A percentile compares a stretch with the other conserved stretches of the same genome.
Evolutionary conservation across 2,113 vertebrate species (phyloP).

Genomic region (Rallus limicola): DNA sequence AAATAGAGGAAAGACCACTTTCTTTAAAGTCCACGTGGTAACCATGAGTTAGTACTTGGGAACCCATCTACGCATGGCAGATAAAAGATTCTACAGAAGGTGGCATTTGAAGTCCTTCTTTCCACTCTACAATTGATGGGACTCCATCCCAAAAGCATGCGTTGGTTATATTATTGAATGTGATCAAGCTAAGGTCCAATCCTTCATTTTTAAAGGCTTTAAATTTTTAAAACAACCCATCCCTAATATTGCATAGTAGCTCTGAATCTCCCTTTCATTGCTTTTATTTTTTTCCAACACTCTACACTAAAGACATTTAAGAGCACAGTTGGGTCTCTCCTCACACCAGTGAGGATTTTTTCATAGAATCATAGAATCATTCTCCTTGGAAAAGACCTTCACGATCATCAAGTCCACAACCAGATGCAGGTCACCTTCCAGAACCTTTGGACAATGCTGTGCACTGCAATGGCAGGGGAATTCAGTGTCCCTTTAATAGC

Average conservation of each 20-base stretch:
- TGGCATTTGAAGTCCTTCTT: not conserved
- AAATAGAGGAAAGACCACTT: not conserved
- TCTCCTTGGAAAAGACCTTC: too few relatives aligned
- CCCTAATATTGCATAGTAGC: not conserved
- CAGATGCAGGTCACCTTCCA: not conserved
- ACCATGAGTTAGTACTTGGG: not conserved
- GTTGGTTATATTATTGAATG: not conserved
- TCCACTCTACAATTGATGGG: not conserved
- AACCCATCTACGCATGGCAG: accelerated
- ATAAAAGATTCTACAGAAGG: not conserved
- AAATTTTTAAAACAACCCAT: not conserved
- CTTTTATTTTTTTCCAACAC: not conserved
- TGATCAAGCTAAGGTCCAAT: accelerated
- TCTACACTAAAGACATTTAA: not conserved
- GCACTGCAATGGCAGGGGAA: accelerated
- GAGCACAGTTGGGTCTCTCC: not conserved
- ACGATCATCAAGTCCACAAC: not conserved
- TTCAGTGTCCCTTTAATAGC: not conserved
- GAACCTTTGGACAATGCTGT: not conserved
- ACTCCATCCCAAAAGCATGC: not conserved
- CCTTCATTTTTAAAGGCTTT: not conserved
- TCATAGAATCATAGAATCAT: too few relatives aligned
- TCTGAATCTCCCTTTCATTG: not conserved
- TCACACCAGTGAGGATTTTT: not conserved
- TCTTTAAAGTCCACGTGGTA: not conserved